phyloP scores from a whole-genome alignment of 2,113 vertebrate genomes.

The Periophthalmodon schlosseri region DNA sequence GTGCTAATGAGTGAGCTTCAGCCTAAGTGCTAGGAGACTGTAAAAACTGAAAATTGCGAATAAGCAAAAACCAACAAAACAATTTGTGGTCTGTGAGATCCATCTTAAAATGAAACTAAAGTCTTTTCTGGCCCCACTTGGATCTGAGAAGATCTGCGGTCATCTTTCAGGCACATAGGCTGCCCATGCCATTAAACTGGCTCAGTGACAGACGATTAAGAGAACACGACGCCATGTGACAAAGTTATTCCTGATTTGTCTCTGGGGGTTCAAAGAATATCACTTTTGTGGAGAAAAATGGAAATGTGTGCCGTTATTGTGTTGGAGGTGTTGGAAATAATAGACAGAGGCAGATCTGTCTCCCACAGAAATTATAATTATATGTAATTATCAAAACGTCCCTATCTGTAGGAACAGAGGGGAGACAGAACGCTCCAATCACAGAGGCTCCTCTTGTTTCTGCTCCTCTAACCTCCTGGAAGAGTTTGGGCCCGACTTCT shows the following conservation, averaged over 20 bases:
- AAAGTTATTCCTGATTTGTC: slow-evolving; percentile 63
- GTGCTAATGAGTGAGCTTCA: slow-evolving; percentile 57
- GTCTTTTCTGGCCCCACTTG: slow-evolving; percentile 3
- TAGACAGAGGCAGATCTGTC: slow-evolving; percentile 75
- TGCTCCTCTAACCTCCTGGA: slow-evolving; percentile 68
- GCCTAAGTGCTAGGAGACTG: slow-evolving; percentile 57
- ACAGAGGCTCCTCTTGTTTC: slow-evolving; percentile 65
- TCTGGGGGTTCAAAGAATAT: slow-evolving; percentile 66
- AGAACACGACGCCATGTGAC: slow-evolving; percentile 55
- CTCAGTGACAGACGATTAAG: slow-evolving; percentile 52
- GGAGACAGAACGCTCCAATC: slow-evolving; percentile 64
- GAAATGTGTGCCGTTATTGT: slow-evolving; percentile 75
- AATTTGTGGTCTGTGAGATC: slow-evolving; percentile 31
- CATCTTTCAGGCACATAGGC: slow-evolving; percentile 51
- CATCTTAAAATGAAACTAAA: slow-evolving; percentile 38
- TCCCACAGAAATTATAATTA: slow-evolving; percentile 77
- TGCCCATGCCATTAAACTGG: slow-evolving; percentile 50
- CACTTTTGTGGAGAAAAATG: slow-evolving; percentile 76
- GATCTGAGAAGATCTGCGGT: slow-evolving; percentile 38
- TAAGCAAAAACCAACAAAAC: slow-evolving; percentile 45
- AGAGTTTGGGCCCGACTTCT: slow-evolving; percentile 50
- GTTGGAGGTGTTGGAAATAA: slow-evolving; percentile 74
- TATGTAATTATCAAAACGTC: slow-evolving; percentile 75
- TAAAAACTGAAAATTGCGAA: slow-evolving; percentile 51
- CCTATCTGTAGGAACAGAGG: slow-evolving; percentile 73